Conservation (phyloP, 2,113 vertebrate species). For the Dunckerocampus dactyliophorus region DNA sequence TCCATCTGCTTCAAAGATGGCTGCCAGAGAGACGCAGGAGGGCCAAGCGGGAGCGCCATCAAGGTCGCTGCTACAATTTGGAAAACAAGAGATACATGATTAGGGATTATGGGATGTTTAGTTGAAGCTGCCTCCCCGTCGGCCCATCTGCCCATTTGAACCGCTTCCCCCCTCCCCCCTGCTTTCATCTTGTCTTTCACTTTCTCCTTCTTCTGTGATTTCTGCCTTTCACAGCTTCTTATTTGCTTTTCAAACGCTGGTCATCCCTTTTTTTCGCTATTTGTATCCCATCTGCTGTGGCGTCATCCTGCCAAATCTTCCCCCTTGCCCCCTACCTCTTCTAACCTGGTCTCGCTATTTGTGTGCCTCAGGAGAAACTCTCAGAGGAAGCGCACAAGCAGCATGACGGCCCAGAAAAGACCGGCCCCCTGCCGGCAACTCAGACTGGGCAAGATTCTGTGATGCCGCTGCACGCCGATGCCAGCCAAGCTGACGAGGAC, state of each 20-base stretch:
- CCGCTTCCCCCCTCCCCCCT: conserved; percentile 11
- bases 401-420: conserved; percentile 65
- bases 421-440: conserved; percentile 22
- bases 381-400: conserved; percentile 77
- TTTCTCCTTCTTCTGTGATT: conserved; percentile 25
- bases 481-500: conserved; percentile 71
- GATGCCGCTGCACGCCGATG: conserved; percentile 36
- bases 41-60: conserved; percentile 16
- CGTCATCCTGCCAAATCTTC: conserved; percentile 11
- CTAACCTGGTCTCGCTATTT: conserved; percentile 17
- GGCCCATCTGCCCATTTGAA: conserved; percentile 48
- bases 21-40: conserved; percentile 18
- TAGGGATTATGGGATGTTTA: conserved; percentile 57
- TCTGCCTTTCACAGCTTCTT: conserved; percentile 31
- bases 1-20: background rate
- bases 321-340: background rate
- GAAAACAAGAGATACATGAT: conserved; percentile 55
- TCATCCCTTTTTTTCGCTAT: conserved; percentile 17
- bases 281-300: conserved; percentile 37
- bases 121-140: conserved; percentile 31
- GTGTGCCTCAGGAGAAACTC: conserved; percentile 76
- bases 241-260: conserved; percentile 15
- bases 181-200: background rate
- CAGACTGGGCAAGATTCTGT: conserved; percentile 51
- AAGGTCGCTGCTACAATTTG: conserved; percentile 53